Evolutionary conservation across 2,797 vertebrate genomes (phyloP).

Genomic region (Oreochromis grahami): DNA sequence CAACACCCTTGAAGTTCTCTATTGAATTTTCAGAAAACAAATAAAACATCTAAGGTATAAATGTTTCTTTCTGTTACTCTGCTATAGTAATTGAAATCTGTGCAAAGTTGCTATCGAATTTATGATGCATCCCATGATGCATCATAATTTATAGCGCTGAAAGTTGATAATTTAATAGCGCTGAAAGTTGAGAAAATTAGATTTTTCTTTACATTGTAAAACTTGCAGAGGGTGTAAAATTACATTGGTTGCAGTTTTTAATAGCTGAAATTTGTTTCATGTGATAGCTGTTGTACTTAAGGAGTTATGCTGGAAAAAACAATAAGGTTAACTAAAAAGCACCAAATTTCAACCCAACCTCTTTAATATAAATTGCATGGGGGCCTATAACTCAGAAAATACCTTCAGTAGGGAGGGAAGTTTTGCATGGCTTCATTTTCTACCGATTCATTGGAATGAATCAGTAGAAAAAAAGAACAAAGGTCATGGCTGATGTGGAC

Average conservation of each 20-base stretch:
- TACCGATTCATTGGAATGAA: not conserved
- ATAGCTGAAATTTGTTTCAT: not conserved
- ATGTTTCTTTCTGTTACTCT: not conserved
- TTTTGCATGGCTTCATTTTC: not conserved
- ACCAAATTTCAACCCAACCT: not conserved
- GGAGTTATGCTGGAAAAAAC: not conserved
- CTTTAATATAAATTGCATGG: not conserved
- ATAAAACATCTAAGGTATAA: fast-evolving
- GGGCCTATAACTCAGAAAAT: not conserved
- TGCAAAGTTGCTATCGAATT: not conserved
- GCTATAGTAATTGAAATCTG: not conserved
- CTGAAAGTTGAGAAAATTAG: not conserved
- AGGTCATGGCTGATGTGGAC: not conserved
- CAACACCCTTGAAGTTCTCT: not conserved
- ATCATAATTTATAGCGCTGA: not conserved
- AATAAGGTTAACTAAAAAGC: fast-evolving
- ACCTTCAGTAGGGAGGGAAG: not conserved
- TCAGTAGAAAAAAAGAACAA: not conserved
- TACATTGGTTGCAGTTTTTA: not conserved
- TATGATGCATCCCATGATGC: not conserved
- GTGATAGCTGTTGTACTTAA: not conserved
- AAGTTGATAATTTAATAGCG: not conserved
- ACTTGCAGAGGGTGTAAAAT: not conserved
- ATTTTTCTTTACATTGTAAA: not conserved
- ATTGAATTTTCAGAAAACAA: not conserved